Evolutionary conservation across 2,888 invertebrate genomes (phyloP).

Genomic region (Chrysolina americana): DNA sequence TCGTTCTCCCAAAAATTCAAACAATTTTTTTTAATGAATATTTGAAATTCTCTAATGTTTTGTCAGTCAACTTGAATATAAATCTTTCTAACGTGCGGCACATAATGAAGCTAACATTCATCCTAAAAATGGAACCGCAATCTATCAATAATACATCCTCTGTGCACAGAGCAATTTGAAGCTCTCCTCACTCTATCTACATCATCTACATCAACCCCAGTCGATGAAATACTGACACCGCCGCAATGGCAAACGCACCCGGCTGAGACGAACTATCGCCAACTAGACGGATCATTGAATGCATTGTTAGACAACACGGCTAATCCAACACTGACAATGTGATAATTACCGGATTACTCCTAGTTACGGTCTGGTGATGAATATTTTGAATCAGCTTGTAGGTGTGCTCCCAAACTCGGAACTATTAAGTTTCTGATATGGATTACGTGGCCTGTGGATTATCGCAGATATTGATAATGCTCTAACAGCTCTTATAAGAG

Average conservation of each 20-base stretch:
- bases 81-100: too few species aligned
- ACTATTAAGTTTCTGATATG: not conserved
- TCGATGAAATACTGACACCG: conserved; percentile 7
- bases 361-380: conserved; percentile 18
- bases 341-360: conserved; percentile 40
- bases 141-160: too few species aligned
- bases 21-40: too few species aligned
- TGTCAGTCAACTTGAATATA: too few species aligned
- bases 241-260: conserved; percentile 33
- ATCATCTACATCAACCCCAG: not conserved
- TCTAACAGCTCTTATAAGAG: too few species aligned
- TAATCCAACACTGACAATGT: conserved; percentile 46
- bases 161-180: too few species aligned
- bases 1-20: too few species aligned
- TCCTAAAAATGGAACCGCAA: too few species aligned
- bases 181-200: too few species aligned
- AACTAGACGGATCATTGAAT: conserved; percentile 52
- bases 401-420: not conserved
- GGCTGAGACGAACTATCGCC: conserved; percentile 50
- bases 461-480: not conserved
- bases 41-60: too few species aligned
- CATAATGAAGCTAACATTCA: too few species aligned
- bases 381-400: not conserved
- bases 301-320: conserved; percentile 46
- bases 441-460: not conserved